Evolutionary conservation across 53 echinoderm and acorn worm species (phyloP).

Genomic region (Holothuria scabra): DNA sequence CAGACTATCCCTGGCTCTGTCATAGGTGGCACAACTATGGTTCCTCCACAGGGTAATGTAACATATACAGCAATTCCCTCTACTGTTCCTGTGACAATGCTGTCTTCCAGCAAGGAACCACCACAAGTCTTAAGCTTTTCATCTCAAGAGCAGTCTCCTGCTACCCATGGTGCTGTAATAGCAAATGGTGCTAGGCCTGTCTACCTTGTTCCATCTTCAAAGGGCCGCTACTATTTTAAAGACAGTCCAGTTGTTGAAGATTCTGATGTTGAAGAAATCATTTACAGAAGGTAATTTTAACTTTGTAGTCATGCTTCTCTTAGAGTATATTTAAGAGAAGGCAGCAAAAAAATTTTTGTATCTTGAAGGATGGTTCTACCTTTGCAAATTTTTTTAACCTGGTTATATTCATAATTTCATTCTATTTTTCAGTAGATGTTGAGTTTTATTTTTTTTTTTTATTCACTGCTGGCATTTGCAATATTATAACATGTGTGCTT

Average conservation of each 20-base stretch:
- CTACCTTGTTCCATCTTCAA: constrained; percentile 38
- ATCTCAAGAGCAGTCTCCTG: neutral
- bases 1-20: neutral
- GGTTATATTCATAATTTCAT: too few relatives aligned
- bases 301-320: neutral
- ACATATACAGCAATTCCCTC: constrained; percentile 1
- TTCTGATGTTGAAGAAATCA: constrained; percentile 44
- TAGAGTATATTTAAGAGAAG: too few relatives aligned
- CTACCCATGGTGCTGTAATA: constrained; percentile 7
- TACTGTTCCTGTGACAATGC: neutral
- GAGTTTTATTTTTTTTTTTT: too few relatives aligned
- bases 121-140: neutral
- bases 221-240: constrained; percentile 40
- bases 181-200: constrained; percentile 30
- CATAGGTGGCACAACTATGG: neutral
- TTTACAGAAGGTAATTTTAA: constrained; percentile 21
- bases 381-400: too few relatives aligned
- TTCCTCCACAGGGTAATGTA: constrained; percentile 8
- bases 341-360: too few relatives aligned
- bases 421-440: too few relatives aligned
- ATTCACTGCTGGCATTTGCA: too few relatives aligned
- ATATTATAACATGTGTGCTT: too few relatives aligned
- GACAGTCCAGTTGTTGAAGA: neutral
- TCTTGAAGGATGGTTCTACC: too few relatives aligned
- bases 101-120: constrained; percentile 9